A percentile compares a stretch with the other conserved stretches of the same genome.
Evolutionary conservation across 2,797 vertebrate genomes (phyloP).

Genomic region (Bryconaethiops microstoma): DNA sequence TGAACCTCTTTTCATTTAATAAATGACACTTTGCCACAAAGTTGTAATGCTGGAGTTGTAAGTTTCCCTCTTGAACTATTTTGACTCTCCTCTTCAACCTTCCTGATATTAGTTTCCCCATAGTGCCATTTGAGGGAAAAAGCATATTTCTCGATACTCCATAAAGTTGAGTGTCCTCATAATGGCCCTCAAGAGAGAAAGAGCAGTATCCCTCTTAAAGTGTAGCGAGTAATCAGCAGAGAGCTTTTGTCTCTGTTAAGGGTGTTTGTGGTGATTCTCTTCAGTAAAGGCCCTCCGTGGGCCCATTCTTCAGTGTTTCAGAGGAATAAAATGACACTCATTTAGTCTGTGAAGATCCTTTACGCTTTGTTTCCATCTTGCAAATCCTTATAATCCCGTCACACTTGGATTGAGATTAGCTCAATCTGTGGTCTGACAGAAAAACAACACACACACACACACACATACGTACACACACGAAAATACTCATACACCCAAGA

Average conservation of each 20-base stretch:
- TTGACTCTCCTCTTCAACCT: constrained; percentile 14
- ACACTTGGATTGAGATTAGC: constrained; percentile 60
- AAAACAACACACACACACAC: constrained; percentile 33
- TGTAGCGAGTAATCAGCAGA: constrained; percentile 41
- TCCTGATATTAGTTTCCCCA: constrained; percentile 19
- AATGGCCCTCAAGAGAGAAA: constrained; percentile 29
- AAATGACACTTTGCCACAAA: neutral
- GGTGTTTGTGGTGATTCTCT: constrained; percentile 46
- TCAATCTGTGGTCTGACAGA: constrained; percentile 52
- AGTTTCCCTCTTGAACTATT: constrained; percentile 14
- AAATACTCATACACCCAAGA: neutral
- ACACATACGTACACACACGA: neutral
- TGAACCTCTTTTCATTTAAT: neutral
- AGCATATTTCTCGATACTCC: constrained; percentile 30
- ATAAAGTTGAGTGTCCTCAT: constrained; percentile 42
- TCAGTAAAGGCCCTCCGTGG: constrained; percentile 22
- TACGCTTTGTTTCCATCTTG: constrained; percentile 36
- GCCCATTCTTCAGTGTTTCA: constrained; percentile 32
- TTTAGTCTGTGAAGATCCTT: constrained; percentile 48
- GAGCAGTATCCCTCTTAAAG: constrained; percentile 33
- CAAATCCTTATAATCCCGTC: constrained; percentile 56
- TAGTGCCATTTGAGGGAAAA: constrained; percentile 23
- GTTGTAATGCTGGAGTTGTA: neutral
- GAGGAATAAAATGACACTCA: constrained; percentile 42
- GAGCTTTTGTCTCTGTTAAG: constrained; percentile 32